Base-by-base conservation (phyloP, 2,888 invertebrate genomes). In the Rotaria sp. region DNA sequence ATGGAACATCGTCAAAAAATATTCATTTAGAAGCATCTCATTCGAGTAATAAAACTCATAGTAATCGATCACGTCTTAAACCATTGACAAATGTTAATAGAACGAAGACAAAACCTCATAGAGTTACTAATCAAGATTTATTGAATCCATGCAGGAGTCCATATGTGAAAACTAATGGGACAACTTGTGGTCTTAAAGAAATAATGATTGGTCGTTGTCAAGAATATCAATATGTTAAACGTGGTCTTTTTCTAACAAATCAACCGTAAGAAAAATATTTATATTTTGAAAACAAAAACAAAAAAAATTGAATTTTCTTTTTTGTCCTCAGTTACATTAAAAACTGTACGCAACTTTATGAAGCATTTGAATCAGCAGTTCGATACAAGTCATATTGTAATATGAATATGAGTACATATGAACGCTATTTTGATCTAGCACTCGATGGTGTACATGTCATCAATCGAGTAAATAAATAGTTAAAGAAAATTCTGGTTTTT, bases 131-230 rank as follows among this genome's bases (percentile, higher is more conserved):
- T 7, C 3, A 52, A 52, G 11, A 52, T 52, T 21, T 52, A 48
- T 52, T 7, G 21, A 35, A 67, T 67, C 67, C 67, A 80, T 80
- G 80, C 15, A 45, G 45, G n/a, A 45, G 45, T 26, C 7, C 18
- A 80, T n/a, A 38, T 80, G 26, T 26, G 13, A 80, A 80, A 80
- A 80, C 80, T 5, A 80, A 80, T 45, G 80, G 80, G 45, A 80
- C 80, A 15, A 80, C 80, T 38, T 80, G 80, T 45, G 80, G 80
- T 80, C 45, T 80, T 4, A 80, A n/a, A 80, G 80, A 80, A 80
- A 80, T 80, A 10, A 80, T 80, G 80, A 26, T 80, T 11, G 80
- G 80, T n/a, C 80, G 80, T 15, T 80, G 80, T 80, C 45, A 26
- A 13, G n/a, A 80, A 10, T 80, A 80, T 45, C 80, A 80, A 80